Evolutionary conservation across 2,113 vertebrate genomes (phyloP), one percentile per base, ranked within the genome.

Genomic region (Periophthalmus modestus): DNA sequence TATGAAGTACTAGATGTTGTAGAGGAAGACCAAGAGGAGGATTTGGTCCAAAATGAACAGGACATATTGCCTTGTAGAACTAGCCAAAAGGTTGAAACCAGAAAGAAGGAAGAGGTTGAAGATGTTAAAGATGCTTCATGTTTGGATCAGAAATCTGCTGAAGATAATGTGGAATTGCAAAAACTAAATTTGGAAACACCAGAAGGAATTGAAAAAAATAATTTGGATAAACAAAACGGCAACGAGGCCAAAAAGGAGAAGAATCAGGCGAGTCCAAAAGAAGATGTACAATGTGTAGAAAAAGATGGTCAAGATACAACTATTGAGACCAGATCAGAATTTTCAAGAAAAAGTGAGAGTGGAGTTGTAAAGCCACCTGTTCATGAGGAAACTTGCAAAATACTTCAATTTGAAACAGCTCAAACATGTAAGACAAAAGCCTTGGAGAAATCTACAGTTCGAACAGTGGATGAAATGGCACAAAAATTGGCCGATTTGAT

Each of bases 1-100:
- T 75, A 81, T 67, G 54, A 81, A 21, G 66, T 86, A 4, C 15
- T 87, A 23, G 89, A 89, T 68, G 85, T 84, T 7, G 24, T 85
- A 10, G 83, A 87, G 43, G 85, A 81, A 2, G 81, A 83, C 48
- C 73, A 68, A 23, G 50, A 55, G 7, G 73, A 66, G 39, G 87
- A n/a, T 24, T 16, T 9, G 7, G 0, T 16, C 54, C 5, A 16
- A 16, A 50, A 74, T 67, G 47, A 57, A 73, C 61, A 47, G 19
- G 71, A 76, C n/a, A 3, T 12, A 0, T 0, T 24, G 33, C 12
- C 21, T 1, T 7, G 0, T 28, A 24, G 2, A 0, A 2, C 15
- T 0, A 5, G 6, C 5, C 7, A 57, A 9, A 48, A 24, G 21
- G 0, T 21, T 21, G 4, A 0, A 2, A 11, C 0, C 3, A 2